phyloP scores from a whole-genome alignment of 2,888 invertebrate genomes.

The Archips xylosteana region DNA sequence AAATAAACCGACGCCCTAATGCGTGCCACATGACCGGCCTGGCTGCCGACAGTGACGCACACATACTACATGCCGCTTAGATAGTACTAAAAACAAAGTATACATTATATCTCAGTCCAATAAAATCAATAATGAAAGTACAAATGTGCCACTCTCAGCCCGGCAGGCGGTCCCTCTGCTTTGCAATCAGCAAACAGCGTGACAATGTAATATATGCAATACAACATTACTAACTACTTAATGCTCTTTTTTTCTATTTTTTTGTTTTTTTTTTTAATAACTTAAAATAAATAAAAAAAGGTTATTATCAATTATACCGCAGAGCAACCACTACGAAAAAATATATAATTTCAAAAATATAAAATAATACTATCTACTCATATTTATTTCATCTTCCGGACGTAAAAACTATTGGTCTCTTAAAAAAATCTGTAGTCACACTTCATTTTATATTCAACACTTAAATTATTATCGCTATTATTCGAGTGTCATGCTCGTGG shows the following conservation, averaged over 20 bases:
- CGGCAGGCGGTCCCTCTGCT: background rate
- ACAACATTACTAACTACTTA: background rate
- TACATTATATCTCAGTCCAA: background rate
- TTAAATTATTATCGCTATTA: constrained; percentile 24
- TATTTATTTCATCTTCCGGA: background rate
- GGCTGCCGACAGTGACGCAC: background rate
- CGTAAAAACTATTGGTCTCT: constrained; percentile 10
- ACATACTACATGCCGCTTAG: background rate
- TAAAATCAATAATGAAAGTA: background rate
- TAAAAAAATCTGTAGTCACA: constrained; percentile 21
- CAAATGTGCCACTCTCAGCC: background rate
- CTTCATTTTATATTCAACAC: constrained; percentile 13
- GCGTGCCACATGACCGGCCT: background rate
- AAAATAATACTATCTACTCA: constrained; percentile 10
- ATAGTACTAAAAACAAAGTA: background rate
- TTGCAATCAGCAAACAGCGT: background rate
- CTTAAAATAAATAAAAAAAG: constrained; percentile 5
- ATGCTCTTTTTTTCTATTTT: background rate
- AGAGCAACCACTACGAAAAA: background rate
- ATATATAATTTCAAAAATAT: background rate
- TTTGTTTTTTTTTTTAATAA: background rate
- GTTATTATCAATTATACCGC: background rate
- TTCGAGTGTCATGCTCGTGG: constrained; percentile 27
- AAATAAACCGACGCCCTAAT: background rate
- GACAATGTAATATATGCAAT: constrained; percentile 3